Conservation (phyloP, 2,113 vertebrate species). For the Uria lomvia region DNA sequence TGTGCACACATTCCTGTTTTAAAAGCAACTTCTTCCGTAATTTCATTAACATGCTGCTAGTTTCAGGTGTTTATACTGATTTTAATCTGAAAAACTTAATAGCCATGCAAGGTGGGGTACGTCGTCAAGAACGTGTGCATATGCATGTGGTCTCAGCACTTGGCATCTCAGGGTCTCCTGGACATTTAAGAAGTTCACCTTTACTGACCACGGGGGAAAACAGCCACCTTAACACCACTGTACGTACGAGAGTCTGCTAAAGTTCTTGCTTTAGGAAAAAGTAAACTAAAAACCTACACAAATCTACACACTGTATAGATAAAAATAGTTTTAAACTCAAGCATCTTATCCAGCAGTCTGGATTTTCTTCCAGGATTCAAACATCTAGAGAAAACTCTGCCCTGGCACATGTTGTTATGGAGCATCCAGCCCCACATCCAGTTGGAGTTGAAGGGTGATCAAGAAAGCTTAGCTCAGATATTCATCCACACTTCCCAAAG, state of each 20-base stretch:
- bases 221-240: background rate
- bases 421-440: background rate
- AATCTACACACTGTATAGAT: rapidly evolving
- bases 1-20: background rate
- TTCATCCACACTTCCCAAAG: background rate
- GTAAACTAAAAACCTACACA: background rate
- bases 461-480: background rate
- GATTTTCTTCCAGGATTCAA: background rate
- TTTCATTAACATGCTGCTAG: background rate
- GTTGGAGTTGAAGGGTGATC: background rate
- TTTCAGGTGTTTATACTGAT: background rate
- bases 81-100: background rate
- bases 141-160: background rate
- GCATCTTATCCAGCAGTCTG: background rate
- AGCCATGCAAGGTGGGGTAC: background rate
- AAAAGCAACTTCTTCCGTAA: background rate
- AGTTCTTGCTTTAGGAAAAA: background rate
- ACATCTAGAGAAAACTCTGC: background rate
- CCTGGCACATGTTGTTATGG: rapidly evolving
- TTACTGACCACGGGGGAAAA: background rate
- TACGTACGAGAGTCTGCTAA: rapidly evolving
- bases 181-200: background rate
- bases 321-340: background rate
- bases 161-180: background rate
- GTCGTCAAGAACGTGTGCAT: background rate